A percentile compares a stretch with the other conserved stretches of the same genome.
Evolutionary conservation across 2,113 vertebrate genomes (phyloP).

Genomic region (Psilopogon haemacephalus): DNA sequence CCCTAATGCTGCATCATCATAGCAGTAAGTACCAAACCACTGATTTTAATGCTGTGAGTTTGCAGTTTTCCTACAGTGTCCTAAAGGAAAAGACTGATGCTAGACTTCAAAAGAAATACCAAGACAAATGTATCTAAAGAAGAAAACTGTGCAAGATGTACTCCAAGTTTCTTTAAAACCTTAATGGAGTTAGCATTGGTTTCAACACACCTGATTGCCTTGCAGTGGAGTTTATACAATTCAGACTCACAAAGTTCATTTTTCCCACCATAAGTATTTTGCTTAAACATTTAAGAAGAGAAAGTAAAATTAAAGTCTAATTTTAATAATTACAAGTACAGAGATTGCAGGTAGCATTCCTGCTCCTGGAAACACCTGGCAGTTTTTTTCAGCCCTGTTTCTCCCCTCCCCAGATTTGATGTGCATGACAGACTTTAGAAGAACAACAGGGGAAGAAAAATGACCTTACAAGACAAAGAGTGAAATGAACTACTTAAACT

Average conservation of each 20-base stretch:
- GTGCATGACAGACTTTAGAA: not conserved
- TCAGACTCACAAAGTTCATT: not conserved
- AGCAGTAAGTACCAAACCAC: not conserved
- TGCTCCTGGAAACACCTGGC: not conserved
- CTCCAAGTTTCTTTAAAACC: not conserved
- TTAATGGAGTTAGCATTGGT: not conserved
- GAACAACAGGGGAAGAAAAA: constrained; percentile 11
- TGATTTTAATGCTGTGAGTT: not conserved
- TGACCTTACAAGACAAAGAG: not conserved
- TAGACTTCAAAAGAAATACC: not conserved
- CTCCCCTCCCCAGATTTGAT: not conserved
- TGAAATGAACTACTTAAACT: not conserved
- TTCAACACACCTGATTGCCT: not conserved
- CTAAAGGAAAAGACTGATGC: not conserved
- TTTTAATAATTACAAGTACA: not conserved
- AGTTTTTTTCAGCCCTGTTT: not conserved
- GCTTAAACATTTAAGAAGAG: not conserved
- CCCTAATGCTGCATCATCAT: not conserved
- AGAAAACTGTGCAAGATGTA: not conserved
- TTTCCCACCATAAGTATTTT: not conserved
- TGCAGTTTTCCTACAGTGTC: not conserved
- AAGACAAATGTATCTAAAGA: not conserved
- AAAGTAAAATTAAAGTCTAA: not conserved
- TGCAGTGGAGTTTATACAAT: not conserved
- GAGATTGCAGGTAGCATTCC: not conserved